These are phyloP conservation scores for Entomobrya multifasciata DNA, from an alignment of 2,888 invertebrate species.

Conservation along the genomic window DNA sequence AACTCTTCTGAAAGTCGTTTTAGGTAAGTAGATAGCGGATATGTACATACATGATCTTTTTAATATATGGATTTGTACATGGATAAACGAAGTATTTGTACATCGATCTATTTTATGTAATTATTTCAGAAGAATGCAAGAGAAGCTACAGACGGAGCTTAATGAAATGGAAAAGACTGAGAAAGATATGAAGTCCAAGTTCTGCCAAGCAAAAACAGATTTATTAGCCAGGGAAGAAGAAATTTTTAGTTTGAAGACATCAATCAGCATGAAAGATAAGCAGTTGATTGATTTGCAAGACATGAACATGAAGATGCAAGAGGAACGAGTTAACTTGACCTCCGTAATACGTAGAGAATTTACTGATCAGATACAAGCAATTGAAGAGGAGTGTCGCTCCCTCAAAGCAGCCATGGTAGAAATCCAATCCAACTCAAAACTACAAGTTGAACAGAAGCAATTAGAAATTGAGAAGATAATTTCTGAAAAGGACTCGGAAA, in stretches of 20 bases:
- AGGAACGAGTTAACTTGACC: constrained; percentile 84
- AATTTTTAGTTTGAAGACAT: constrained; percentile 84
- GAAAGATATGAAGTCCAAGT: constrained; percentile 86
- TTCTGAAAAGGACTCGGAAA: constrained; percentile 82
- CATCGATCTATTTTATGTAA: no score
- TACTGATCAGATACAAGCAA: constrained; percentile 84
- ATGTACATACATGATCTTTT: neutral
- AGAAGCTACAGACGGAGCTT: constrained; percentile 89
- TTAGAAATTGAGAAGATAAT: constrained; percentile 74
- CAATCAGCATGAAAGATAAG: constrained; percentile 86
- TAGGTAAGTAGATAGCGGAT: constrained; percentile 80
- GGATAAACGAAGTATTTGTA: neutral
- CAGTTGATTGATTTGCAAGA: constrained; percentile 83
- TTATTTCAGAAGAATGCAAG: constrained; percentile 86
- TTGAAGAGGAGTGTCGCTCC: constrained; percentile 81
- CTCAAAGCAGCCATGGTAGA: constrained; percentile 76
- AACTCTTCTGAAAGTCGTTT: constrained; percentile 84
- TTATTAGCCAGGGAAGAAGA: constrained; percentile 86
- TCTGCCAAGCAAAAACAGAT: constrained; percentile 86
- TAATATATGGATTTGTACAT: neutral
- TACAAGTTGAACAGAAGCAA: constrained; percentile 77
- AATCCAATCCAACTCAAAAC: constrained; percentile 77
- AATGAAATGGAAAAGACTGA: constrained; percentile 86
- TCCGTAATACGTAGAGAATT: constrained; percentile 86
- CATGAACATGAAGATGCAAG: constrained; percentile 84